phyloP scores from a whole-genome alignment of 2,113 vertebrate species.

The Neoarius graeffei region DNA sequence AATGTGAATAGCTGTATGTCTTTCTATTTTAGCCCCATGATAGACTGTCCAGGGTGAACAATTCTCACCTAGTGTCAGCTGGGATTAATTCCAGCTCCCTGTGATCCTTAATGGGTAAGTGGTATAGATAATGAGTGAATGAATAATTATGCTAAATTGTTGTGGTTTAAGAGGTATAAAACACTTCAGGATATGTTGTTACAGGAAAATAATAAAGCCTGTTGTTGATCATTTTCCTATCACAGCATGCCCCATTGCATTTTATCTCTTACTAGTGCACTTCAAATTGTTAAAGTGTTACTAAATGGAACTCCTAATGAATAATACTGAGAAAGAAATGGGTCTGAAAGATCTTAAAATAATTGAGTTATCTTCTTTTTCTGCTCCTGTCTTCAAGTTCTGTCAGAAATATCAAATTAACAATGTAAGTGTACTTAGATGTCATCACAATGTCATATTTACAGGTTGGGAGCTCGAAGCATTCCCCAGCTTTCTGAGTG shows the following conservation, averaged over 20 bases:
- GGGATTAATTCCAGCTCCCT: too few relatives aligned
- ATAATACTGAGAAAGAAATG: not conserved
- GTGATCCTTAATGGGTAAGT: too few relatives aligned
- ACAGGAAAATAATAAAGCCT: not conserved
- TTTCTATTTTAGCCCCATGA: too few relatives aligned
- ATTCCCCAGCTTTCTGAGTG: not conserved
- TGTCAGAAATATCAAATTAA: not conserved
- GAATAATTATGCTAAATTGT: too few relatives aligned
- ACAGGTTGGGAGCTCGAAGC: not conserved
- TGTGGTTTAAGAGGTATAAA: not conserved
- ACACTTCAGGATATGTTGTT: not conserved
- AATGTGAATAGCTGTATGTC: too few relatives aligned
- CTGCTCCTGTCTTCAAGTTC: not conserved
- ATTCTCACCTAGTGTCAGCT: too few relatives aligned
- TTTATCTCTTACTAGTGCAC: not conserved
- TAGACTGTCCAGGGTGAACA: too few relatives aligned
- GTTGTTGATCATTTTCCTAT: not conserved
- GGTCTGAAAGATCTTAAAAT: not conserved
- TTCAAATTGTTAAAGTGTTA: not conserved
- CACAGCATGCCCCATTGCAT: not conserved
- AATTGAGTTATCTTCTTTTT: not conserved
- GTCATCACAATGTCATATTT: not conserved
- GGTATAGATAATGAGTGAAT: too few relatives aligned
- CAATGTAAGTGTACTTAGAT: not conserved
- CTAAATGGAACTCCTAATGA: not conserved